Evolutionary conservation across 2,797 vertebrate species (phyloP).

Genomic region (Anas capensis): DNA sequence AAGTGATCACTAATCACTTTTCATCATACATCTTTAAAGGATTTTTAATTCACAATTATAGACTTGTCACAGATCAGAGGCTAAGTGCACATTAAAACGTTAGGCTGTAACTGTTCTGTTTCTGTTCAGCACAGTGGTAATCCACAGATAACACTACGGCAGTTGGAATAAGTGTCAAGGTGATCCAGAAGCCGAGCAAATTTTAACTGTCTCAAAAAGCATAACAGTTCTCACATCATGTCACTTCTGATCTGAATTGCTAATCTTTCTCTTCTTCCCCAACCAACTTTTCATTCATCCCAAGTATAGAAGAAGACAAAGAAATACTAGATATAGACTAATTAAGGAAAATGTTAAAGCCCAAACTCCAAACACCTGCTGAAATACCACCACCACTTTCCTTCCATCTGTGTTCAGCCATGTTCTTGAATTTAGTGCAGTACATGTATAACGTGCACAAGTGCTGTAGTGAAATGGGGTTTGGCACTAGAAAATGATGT

Average conservation of each 20-base stretch:
- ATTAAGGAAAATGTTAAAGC: not conserved
- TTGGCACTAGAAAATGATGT: not conserved
- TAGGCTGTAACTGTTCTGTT: not conserved
- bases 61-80: slow-evolving; percentile 43
- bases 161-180: not conserved
- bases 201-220: not conserved
- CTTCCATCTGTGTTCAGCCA: not conserved
- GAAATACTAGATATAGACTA: not conserved
- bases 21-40: not conserved
- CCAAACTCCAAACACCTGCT: not conserved
- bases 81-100: slow-evolving; percentile 3
- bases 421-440: not conserved
- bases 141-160: not conserved
- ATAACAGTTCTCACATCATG: not conserved
- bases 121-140: not conserved
- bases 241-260: fast-evolving
- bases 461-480: not conserved
- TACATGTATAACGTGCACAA: not conserved
- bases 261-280: not conserved
- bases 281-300: not conserved
- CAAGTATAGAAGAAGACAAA: not conserved
- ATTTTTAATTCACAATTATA: not conserved
- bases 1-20: not conserved
- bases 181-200: not conserved
- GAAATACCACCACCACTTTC: not conserved